Base-by-base conservation (phyloP, 2,113 vertebrate species). In the Syngnathus typhle region DNA sequence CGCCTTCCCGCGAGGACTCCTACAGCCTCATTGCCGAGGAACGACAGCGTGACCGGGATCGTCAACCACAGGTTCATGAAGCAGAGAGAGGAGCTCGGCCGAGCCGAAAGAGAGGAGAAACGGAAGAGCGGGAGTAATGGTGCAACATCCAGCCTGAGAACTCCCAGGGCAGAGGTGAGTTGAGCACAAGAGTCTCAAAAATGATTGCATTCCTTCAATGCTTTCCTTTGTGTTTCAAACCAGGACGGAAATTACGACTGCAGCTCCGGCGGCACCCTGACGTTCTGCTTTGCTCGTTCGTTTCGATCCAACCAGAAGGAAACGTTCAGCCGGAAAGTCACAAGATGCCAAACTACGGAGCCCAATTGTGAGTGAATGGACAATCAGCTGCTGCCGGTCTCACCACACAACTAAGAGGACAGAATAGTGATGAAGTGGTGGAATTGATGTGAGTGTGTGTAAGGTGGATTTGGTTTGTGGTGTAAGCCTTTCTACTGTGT, bases 11-110 rank as follows among this genome's bases (percentile, higher is more conserved):
- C 75, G 1, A 84, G 86, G 61, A 71, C 94, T 55, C 82, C 81
- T 0, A 47, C 85, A 32, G 77, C 89, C 36, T 84, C 90, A 5
- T 72, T 89, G 67, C 85, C 88, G 47, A 78, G 89, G 72, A 92
- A 90, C 0, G 94, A 98, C 77, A 93, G 89, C 43, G 75, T 94
- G 77, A 92, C 94, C 11, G 91, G 92, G 27, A 84, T 94, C 63
- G 88, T 96, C 68, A 97, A 92, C 90, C 95, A 96, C 90, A 94
- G 96, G 79, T 88, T 92, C 78, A 91, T 92, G 86, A 98, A 94
- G 84, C 88, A 92, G 49, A 91, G 83, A 0, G 95, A 96, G 65
- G 95, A 95, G 37, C 68, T 73, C 0, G 15, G 75, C n/a, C 89
- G 90, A 13, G 54, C 11, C 27, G 84, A 76, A 71, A 81, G 60